A percentile compares a stretch with the other conserved stretches of the same genome.
Evolutionary conservation across 2,888 invertebrate species (phyloP).

Genomic region (Geotrupes spiniger): DNA sequence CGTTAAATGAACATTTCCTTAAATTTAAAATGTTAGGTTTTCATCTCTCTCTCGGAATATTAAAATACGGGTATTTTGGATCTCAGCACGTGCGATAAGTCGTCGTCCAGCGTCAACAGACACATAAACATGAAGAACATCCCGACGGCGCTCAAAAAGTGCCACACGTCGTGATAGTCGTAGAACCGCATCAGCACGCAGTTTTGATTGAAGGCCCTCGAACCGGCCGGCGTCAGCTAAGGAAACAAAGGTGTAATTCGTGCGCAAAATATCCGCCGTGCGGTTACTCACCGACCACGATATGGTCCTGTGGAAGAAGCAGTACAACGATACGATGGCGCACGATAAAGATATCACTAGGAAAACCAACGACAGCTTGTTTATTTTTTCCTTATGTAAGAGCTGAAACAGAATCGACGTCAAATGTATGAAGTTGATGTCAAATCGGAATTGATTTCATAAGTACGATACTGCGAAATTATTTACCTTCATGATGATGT

Average conservation of each 20-base stretch:
- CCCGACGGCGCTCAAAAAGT: slow-evolving; percentile 73
- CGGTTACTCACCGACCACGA: slow-evolving; percentile 60
- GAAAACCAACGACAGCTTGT: slow-evolving; percentile 61
- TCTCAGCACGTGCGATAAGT: slow-evolving; percentile 63
- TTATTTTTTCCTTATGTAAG: slow-evolving; percentile 63
- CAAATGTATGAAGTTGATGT: not conserved
- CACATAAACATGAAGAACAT: slow-evolving; percentile 84
- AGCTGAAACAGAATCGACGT: slow-evolving; percentile 54
- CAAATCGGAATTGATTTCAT: too few species aligned
- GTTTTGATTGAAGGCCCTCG: slow-evolving; percentile 67
- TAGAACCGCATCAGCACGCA: slow-evolving; percentile 71
- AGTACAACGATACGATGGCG: slow-evolving; percentile 68
- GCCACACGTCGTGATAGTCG: slow-evolving; percentile 85
- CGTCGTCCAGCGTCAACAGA: slow-evolving; percentile 76
- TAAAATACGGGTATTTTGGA: slow-evolving; percentile 74
- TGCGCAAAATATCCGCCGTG: not conserved
- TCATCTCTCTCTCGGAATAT: too few species aligned
- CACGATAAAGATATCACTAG: slow-evolving; percentile 61
- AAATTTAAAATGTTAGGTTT: too few species aligned
- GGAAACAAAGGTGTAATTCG: slow-evolving; percentile 34
- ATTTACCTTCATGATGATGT: slow-evolving; percentile 77
- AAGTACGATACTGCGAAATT: too few species aligned
- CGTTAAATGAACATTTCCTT: too few species aligned
- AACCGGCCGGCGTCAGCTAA: slow-evolving; percentile 69
- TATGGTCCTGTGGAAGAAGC: slow-evolving; percentile 70